Conservation (phyloP, 2,888 invertebrate genomes). For the Dasypolia templi region DNA sequence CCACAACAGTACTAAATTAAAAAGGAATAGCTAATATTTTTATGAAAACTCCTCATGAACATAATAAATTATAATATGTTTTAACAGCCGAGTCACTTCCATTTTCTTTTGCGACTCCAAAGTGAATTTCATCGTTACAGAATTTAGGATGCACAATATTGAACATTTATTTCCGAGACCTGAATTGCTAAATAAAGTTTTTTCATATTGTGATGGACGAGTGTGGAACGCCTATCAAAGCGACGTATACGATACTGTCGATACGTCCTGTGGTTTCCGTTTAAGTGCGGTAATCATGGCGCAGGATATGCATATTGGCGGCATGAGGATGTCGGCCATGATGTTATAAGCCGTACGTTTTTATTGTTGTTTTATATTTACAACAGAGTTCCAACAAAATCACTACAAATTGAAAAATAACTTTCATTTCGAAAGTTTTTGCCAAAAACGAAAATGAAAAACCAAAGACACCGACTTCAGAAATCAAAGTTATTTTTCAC, state of each 20-base stretch:
- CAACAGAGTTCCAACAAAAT: too few relatives aligned
- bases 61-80: background rate
- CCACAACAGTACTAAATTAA: background rate
- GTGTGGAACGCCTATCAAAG: slow-evolving; percentile 31
- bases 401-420: too few relatives aligned
- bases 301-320: background rate
- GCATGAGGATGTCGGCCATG: background rate
- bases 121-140: background rate
- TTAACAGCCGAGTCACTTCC: background rate
- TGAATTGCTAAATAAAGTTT: background rate
- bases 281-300: background rate
- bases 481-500: too few relatives aligned
- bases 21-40: background rate
- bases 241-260: slow-evolving; percentile 27
- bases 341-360: background rate
- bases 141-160: background rate
- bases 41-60: too few relatives aligned
- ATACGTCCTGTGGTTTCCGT: slow-evolving; percentile 39
- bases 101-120: too few relatives aligned
- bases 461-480: too few relatives aligned
- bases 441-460: too few relatives aligned
- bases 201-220: background rate
- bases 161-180: background rate
- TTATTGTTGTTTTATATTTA: background rate
- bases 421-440: too few relatives aligned